Evolutionary conservation across 2,113 vertebrate genomes (phyloP), one percentile per base, ranked within the genome.

Genomic region (Sitta europaea): DNA sequence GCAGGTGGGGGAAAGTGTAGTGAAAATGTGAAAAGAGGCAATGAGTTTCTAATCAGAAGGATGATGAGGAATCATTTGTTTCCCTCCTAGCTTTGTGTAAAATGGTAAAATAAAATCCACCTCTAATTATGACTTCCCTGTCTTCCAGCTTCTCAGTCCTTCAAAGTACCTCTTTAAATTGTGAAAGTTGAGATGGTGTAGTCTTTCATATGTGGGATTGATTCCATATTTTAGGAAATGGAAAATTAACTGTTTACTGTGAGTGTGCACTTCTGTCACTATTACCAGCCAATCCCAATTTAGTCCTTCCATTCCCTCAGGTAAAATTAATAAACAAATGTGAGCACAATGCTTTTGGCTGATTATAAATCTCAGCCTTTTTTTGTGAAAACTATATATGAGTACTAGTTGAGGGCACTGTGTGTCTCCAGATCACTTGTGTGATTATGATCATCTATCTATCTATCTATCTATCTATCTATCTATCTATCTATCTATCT

Each of bases 331-430:
- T 81, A 67, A 91, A 47, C 16, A 55, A 76, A 59, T 47, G 3
- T 28, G 36, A 55, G 23, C 66, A 33, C n/a, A 57, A 36, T 59
- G 36, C 7, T 59, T 95, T 86, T 71, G 22, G 68, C 38, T 2
- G 1, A 0, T 0, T 35, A 54, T 62, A n/a, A 62, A 45, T 48
- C 33, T 78, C 25, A 45, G 25, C 43, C 25, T 8, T 70, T 11
- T 22, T 25, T 48, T 12, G 40, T 54, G 35, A 40, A 57, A 92
- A 83, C 38, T 2, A 9, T 59, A 57, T 53, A 17, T 70, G 59
- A 84, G 29, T 45, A 35, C 29, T 35, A 48, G 53, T 6, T 43
- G 51, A 62, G 51, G 25, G 25, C 36, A 21, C 8, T 43, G 4
- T 22, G 18, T 53, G 5, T 57, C 31, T 78, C 51, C 47, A 74